Evolutionary conservation across 2,888 invertebrate species (phyloP), one percentile per base, ranked within the genome.

Genomic region (Thyatira batis): DNA sequence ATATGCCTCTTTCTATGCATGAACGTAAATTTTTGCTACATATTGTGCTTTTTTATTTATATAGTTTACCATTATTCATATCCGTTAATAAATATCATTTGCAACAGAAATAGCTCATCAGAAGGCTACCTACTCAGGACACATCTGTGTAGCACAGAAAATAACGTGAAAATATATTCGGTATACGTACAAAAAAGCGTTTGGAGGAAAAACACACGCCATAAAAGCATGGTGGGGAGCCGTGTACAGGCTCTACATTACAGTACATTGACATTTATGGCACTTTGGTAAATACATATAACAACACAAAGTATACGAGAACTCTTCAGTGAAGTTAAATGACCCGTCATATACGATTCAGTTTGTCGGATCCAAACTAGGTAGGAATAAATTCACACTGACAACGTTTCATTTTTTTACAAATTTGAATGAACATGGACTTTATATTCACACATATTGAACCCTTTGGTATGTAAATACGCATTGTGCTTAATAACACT

Each of bases 81-180:
- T 57, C 59, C 54, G 61, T 63, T 69, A 59, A 53, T 63, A 63
- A 69, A 72, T 73, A 71, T 66, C 63, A 61, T 55, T 53, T 45
- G 39, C 55, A 58, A 57, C 62, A 61, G 57, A 55, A 60, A 50
- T 53, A 58, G 44, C 57, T 65, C 63, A 69, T 69, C 76, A 66
- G 9, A 48, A 8, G 27, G 48, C 13, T 25, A 6, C 25, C 73
- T 76, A 76, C 69, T 67, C 55, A 63, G 61, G 63, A 49, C 65
- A 61, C 71, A 74, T 68, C 68, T 73, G 73, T 53, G 50, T 44
- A 54, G 28, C 53, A 60, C 49, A 57, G 54, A 54, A 71, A 66
- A 71, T 73, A 63, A 67, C 66, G 60, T 54, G 62, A 59, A 71
- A 69, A 70, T 63, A 63, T 65, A 64, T 60, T 71, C 64, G 60